Evolutionary conservation across 2,888 invertebrate genomes (phyloP), one percentile per base, ranked within the genome.

Genomic region (Julus scandinavius): DNA sequence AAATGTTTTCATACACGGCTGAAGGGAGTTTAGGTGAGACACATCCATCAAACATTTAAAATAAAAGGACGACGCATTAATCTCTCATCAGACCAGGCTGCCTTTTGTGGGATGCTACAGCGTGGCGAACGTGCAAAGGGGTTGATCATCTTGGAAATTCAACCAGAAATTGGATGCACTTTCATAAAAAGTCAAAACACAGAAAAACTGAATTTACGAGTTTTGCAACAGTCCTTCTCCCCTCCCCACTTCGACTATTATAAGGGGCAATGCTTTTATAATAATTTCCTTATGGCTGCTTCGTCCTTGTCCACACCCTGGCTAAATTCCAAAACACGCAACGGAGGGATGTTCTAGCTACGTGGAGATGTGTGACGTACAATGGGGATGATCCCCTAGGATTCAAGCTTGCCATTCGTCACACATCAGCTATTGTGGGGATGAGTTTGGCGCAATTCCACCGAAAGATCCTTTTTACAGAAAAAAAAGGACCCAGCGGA

Each of bases 121-220:
- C 63, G 63, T 63, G 63, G 63, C 63, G 80, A 40, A 80, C 15
- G 38, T 15, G 80, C 80, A 29, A 80, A 80, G 80, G 29, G 80
- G 80, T 80, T 80, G 80, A 80, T 80, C 80, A 80, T 38, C 80
- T 80, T 38, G 13, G 80, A 80, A 80, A 80, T 40, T 29, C 38
- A 80, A 80, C 80, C 80, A 80, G 80, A 80, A 80, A 80, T 80
- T 80, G 80, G 80, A 80, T 80, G 80, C 80, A 80, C 80, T 80
- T 80, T 80, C 80, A 80, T 80, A 80, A 80, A 80, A 80, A 80
- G 80, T 80, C 80, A 80, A 80, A 80, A 80, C 80, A 80, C 80
- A 29, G 80, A 80, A 80, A 38, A 80, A 80, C 80, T 40, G 80
- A 80, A 80, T 80, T 80, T 80, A 80, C 80, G 80, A 80, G 80